A percentile compares a stretch with the other conserved stretches of the same genome.
Conservation (phyloP, 2,888 invertebrate species). For the Diplolepis rosae region DNA sequence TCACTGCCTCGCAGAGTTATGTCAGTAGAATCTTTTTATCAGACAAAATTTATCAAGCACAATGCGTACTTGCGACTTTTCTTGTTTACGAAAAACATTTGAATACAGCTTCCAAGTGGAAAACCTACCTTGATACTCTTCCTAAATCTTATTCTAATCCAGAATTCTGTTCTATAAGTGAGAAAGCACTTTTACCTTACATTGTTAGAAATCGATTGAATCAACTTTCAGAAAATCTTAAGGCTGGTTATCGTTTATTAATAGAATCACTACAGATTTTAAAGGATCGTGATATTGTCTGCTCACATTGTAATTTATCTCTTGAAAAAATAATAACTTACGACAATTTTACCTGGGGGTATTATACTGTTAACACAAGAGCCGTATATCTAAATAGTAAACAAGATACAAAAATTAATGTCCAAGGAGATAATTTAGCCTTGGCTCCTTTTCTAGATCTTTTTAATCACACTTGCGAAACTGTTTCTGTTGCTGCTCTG, state of each 20-base stretch:
- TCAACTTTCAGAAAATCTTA: constrained; percentile 47
- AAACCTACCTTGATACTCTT: constrained; percentile 81
- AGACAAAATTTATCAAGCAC: constrained; percentile 74
- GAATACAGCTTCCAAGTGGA: constrained; percentile 76
- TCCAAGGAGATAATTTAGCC: constrained; percentile 75
- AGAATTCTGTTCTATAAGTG: constrained; percentile 79
- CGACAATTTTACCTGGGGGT: constrained; percentile 84
- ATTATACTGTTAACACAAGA: constrained; percentile 89
- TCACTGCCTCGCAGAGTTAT: constrained; percentile 65
- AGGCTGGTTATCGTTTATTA: constrained; percentile 53
- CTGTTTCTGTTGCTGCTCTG: constrained; percentile 76
- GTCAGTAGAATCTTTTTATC: constrained; percentile 56
- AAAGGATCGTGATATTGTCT: constrained; percentile 49
- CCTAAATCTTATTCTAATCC: constrained; percentile 81
- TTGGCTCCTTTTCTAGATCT: constrained; percentile 92
- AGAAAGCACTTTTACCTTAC: constrained; percentile 77
- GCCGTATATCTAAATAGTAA: constrained; percentile 83
- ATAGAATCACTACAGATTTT: constrained; percentile 49
- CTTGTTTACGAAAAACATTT: constrained; percentile 81
- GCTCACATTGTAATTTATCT: constrained; percentile 72
- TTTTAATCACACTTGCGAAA: constrained; percentile 86
- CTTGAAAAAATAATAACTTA: constrained; percentile 75
- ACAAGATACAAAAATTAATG: constrained; percentile 58
- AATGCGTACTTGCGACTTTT: constrained; percentile 84
- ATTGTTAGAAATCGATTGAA: constrained; percentile 75